Evolutionary conservation across 2,797 vertebrate species (phyloP).

Genomic region (Thripadectes ignobilis): DNA sequence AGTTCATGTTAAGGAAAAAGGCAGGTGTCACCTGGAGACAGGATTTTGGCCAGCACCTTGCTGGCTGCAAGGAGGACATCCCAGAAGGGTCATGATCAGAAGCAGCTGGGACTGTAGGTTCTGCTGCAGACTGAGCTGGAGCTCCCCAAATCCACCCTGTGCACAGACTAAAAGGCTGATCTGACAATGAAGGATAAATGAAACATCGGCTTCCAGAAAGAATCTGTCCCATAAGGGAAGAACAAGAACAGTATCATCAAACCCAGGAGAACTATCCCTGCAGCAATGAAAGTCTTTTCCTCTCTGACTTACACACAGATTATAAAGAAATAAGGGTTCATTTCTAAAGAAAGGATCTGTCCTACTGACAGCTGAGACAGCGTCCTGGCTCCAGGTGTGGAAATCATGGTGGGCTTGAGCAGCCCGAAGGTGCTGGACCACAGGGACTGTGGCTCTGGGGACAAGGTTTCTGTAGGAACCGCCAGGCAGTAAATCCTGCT

Average conservation of each 20-base stretch:
- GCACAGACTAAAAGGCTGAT: background rate
- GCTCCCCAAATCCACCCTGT: background rate
- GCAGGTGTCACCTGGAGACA: background rate
- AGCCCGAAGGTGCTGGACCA: background rate
- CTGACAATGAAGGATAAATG: background rate
- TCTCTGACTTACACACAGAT: background rate
- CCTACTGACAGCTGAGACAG: background rate
- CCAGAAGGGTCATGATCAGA: background rate
- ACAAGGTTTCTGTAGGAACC: background rate
- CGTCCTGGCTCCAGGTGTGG: background rate
- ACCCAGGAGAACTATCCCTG: background rate
- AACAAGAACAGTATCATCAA: background rate
- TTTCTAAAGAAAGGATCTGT: background rate
- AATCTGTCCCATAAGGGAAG: background rate
- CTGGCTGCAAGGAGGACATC: background rate
- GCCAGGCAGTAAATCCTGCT: background rate
- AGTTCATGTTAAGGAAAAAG: background rate
- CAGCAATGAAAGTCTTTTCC: background rate
- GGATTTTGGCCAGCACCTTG: rapidly evolving
- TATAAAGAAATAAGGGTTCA: background rate
- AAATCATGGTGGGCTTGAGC: background rate
- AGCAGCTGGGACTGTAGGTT: rapidly evolving
- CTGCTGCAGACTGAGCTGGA: background rate
- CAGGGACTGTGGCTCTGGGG: background rate
- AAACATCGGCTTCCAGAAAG: background rate